phyloP scores from a whole-genome alignment of 1,140 invertebrate species.

The Reticulitermes speratus region DNA sequence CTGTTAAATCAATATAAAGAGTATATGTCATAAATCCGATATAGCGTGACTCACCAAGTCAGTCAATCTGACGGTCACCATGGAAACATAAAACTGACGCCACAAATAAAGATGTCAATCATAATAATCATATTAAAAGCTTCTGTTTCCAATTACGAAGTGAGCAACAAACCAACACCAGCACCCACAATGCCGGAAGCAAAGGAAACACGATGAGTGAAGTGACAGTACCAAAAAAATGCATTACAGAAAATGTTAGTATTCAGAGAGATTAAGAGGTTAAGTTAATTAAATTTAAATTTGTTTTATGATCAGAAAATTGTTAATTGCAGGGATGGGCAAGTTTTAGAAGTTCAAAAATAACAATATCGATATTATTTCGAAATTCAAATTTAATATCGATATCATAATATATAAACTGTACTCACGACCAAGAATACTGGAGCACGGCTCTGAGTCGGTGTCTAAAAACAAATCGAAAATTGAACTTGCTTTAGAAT shows the following conservation, averaged over 20 bases:
- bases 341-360: constrained; percentile 8
- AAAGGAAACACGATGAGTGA: neutral
- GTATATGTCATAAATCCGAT: neutral
- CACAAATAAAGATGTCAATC: neutral
- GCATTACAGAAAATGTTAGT: neutral
- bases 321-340: constrained; percentile 14
- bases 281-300: neutral
- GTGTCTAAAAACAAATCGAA: constrained; percentile 37
- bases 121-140: neutral
- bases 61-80: neutral
- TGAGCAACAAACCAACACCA: neutral
- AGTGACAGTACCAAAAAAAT: neutral
- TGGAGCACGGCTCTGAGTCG: constrained; percentile 35
- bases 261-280: neutral
- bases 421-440: constrained; percentile 36
- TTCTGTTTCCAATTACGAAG: neutral
- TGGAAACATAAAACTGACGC: neutral
- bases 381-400: constrained; percentile 20
- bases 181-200: neutral
- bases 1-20: neutral
- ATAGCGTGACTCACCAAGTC: neutral
- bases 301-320: neutral
- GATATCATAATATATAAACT: constrained; percentile 27
- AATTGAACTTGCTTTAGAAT: constrained; percentile 35
- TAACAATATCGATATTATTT: constrained; percentile 24